Evolutionary conservation across 2,888 invertebrate species (phyloP).

Genomic region (Mythimna lalbum): DNA sequence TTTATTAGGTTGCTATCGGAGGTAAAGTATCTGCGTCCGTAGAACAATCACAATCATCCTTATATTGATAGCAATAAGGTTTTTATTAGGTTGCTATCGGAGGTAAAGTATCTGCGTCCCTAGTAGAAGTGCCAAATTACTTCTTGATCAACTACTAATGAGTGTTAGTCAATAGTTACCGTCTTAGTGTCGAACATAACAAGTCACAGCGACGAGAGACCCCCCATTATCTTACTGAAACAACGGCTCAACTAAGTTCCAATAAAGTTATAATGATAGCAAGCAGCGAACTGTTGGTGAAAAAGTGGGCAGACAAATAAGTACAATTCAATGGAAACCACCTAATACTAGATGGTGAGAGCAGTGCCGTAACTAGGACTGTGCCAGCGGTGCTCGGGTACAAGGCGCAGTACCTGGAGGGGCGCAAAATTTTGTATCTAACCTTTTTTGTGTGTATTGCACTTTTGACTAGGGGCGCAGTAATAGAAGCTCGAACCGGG

Average conservation of each 20-base stretch:
- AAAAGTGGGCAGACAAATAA: slow-evolving; percentile 4
- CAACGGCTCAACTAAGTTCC: slow-evolving; percentile 38
- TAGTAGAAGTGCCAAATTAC: background rate
- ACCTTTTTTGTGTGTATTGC: too few relatives aligned
- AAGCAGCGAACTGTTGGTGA: slow-evolving; percentile 8
- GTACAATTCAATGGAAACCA: background rate
- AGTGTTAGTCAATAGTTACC: slow-evolving; percentile 13
- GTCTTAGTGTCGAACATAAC: slow-evolving; percentile 9
- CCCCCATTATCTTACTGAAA: slow-evolving; percentile 43
- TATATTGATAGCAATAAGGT: too few relatives aligned
- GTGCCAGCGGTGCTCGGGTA: too few relatives aligned
- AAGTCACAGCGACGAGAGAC: slow-evolving; percentile 1
- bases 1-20: background rate
- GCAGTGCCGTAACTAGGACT: too few relatives aligned
- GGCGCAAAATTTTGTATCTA: too few relatives aligned
- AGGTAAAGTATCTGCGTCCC: too few relatives aligned
- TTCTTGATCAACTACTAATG: slow-evolving; percentile 25
- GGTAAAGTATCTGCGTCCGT: too few relatives aligned
- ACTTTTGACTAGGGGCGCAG: too few relatives aligned
- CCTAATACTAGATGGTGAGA: background rate
- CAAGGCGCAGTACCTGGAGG: too few relatives aligned
- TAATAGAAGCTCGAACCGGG: too few relatives aligned
- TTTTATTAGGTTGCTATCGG: background rate
- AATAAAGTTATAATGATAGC: slow-evolving; percentile 44
- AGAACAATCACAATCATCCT: too few relatives aligned